These are phyloP conservation scores for Salmo trutta DNA, from an alignment of 2,797 vertebrate genomes.

Conservation along the genomic window DNA sequence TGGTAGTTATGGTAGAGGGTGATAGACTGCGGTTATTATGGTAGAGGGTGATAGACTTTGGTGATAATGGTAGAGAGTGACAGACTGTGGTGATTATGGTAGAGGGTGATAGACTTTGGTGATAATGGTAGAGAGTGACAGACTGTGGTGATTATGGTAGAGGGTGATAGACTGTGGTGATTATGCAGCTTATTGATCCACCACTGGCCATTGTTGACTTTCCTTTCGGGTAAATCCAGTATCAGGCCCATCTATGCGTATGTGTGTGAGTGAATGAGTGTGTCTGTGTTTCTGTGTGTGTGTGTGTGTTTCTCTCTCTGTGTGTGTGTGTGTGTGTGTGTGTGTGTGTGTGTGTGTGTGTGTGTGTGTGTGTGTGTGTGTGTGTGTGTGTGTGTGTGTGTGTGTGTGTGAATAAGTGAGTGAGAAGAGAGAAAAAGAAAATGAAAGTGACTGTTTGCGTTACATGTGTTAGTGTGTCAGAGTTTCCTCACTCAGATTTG, in stretches of 20 bases:
- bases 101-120: conserved; percentile 11
- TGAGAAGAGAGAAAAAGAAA: neutral
- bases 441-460: conserved; percentile 9
- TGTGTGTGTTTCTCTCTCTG: neutral
- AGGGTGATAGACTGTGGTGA: conserved; percentile 41
- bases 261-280: conserved; percentile 5
- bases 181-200: conserved; percentile 56
- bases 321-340: conserved; percentile 4
- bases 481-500: conserved; percentile 12
- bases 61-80: no score
- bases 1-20: no score
- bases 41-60: no score
- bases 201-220: conserved; percentile 56
- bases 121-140: neutral
- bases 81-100: conserved; percentile 51
- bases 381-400: neutral
- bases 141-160: conserved; percentile 54
- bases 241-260: conserved; percentile 29
- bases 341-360: conserved; percentile 25
- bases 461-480: conserved; percentile 4
- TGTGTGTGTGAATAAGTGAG: neutral
- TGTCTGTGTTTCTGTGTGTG: neutral
- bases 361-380: neutral
- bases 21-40: no score
- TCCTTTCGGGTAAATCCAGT: conserved; percentile 39